Percentiles rank a stretch among this genome's conserved stretches.
Evolutionary conservation across 2,113 vertebrate genomes (phyloP).

Genomic region (Zootoca vivipara): DNA sequence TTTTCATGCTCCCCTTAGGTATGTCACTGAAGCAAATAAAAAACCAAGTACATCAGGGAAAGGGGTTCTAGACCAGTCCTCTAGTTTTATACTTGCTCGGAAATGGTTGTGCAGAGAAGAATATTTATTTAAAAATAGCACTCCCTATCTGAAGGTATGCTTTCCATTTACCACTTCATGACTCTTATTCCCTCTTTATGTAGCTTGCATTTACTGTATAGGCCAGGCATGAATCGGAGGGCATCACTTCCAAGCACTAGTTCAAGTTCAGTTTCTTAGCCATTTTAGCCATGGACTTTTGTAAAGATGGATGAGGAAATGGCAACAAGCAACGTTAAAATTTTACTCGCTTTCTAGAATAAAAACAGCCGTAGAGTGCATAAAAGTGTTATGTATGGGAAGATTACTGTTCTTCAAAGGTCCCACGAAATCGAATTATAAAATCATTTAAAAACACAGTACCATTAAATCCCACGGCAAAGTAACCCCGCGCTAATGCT

Average conservation of each 20-base stretch:
- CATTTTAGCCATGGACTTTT: neutral
- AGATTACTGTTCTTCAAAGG: too few species aligned
- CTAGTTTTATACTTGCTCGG: neutral
- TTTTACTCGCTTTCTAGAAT: too few species aligned
- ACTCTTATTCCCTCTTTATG: neutral
- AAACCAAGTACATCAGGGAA: neutral
- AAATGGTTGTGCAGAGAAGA: neutral
- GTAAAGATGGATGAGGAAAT: neutral
- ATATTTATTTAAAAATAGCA: neutral
- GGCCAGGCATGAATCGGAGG: neutral
- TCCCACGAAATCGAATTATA: neutral
- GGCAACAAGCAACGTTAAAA: neutral
- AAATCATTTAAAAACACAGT: neutral
- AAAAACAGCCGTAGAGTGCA: neutral
- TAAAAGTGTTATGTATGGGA: neutral
- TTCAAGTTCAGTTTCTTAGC: neutral
- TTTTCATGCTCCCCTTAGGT: neutral
- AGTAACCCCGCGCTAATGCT: neutral
- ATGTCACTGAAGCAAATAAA: neutral
- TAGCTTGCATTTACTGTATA: neutral
- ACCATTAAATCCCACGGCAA: neutral
- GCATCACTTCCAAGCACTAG: neutral
- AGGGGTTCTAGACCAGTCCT: neutral
- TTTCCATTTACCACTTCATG: neutral
- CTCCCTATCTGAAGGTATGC: neutral